A percentile compares a stretch with the other conserved stretches of the same genome.
These are phyloP conservation scores for Microcebus murinus DNA, from an alignment of 2,113 vertebrate genomes.

Conservation along the genomic window DNA sequence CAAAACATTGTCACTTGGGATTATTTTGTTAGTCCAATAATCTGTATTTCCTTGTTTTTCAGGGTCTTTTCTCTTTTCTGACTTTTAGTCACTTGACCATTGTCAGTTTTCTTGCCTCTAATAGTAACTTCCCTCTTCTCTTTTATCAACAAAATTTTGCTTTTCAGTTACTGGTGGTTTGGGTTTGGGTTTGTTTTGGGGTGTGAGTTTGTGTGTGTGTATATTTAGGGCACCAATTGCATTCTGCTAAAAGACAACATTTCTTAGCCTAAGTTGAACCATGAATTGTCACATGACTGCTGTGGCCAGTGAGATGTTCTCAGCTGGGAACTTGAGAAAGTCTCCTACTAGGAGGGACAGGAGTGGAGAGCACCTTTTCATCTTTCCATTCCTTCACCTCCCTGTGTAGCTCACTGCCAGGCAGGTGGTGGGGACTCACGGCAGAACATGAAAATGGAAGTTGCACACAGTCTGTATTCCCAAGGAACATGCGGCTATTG, in stretches of 20 bases:
- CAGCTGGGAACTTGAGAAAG: too few relatives aligned
- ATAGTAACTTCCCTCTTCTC: neutral
- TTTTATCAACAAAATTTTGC: neutral
- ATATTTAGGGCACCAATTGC: neutral
- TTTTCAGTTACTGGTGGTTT: neutral
- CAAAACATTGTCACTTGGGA: neutral
- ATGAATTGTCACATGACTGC: accelerated
- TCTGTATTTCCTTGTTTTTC: too few relatives aligned
- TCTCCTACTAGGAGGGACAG: neutral
- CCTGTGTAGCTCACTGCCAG: too few relatives aligned
- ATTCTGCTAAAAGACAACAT: neutral
- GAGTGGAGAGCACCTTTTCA: neutral
- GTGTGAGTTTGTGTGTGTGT: accelerated
- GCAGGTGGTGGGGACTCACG: neutral
- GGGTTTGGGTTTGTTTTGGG: neutral
- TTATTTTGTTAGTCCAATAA: neutral
- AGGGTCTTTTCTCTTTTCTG: too few relatives aligned
- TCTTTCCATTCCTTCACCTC: too few relatives aligned
- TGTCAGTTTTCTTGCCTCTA: neutral
- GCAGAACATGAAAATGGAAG: too few relatives aligned
- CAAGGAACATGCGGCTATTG: accelerated
- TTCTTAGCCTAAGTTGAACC: neutral
- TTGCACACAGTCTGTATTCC: too few relatives aligned
- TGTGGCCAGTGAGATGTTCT: neutral
- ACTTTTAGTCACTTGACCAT: neutral